Conservation (phyloP, 2,888 invertebrate genomes). For the Plebejus anna region DNA sequence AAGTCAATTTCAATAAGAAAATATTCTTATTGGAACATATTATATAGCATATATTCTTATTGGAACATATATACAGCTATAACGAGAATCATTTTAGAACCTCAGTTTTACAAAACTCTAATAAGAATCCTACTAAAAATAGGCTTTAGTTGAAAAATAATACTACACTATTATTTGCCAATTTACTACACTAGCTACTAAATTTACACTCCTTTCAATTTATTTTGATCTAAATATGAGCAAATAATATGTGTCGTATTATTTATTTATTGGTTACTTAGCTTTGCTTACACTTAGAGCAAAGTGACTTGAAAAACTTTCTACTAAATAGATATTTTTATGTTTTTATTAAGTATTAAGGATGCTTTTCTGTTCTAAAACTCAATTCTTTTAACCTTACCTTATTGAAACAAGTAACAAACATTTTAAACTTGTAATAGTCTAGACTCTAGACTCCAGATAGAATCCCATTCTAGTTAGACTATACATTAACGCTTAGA, state of each 20-base stretch:
- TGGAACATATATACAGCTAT: background rate
- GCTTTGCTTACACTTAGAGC: no score
- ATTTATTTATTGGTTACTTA: no score
- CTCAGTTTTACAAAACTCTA: background rate
- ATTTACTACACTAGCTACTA: no score
- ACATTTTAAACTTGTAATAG: background rate
- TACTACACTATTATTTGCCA: no score
- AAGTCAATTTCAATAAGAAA: background rate
- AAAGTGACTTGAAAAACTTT: no score
- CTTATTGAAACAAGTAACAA: background rate
- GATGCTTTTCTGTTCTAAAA: background rate
- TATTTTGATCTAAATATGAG: no score
- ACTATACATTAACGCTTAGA: constrained; percentile 35
- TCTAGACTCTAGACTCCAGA: background rate
- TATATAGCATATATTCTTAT: background rate
- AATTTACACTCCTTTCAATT: no score
- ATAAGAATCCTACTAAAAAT: background rate
- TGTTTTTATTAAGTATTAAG: no score
- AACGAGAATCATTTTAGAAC: background rate
- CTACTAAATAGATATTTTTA: no score
- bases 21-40: background rate
- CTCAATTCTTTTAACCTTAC: background rate
- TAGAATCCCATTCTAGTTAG: constrained; percentile 18
- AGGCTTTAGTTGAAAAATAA: background rate
- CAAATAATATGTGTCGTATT: no score